Percentiles rank a stretch among this genome's conserved stretches.
These are phyloP conservation scores for Volucella bombylans DNA, from an alignment of 2,888 invertebrate species.

Conservation along the genomic window DNA sequence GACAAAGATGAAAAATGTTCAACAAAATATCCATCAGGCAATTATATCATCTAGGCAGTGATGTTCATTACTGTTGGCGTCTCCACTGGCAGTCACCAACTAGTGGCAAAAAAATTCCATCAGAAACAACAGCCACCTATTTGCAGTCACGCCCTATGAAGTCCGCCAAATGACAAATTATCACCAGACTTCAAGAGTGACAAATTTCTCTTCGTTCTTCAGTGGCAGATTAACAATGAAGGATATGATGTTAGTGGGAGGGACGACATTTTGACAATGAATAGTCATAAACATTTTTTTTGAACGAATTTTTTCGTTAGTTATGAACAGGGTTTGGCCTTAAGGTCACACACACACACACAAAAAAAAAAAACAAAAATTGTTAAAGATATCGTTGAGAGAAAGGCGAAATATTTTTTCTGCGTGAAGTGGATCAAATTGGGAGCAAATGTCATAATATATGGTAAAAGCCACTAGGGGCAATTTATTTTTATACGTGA, in stretches of 20 bases:
- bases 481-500: slow-evolving; percentile 13
- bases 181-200: slow-evolving; percentile 25
- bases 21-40: slow-evolving; percentile 6
- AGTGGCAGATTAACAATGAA: slow-evolving; percentile 29
- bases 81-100: background rate
- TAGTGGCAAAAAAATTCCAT: slow-evolving; percentile 9
- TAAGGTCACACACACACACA: slow-evolving; percentile 2
- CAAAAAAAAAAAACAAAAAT: slow-evolving; percentile 1
- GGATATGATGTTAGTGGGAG: slow-evolving; percentile 4
- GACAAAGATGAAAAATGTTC: background rate
- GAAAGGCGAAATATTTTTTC: background rate
- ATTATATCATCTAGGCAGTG: slow-evolving; percentile 1
- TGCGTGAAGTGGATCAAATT: slow-evolving; percentile 37
- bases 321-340: slow-evolving; percentile 28
- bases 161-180: slow-evolving; percentile 19
- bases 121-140: slow-evolving; percentile 27
- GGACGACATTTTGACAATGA: slow-evolving; percentile 17
- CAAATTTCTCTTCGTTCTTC: slow-evolving; percentile 20
- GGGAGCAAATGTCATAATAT: slow-evolving; percentile 1
- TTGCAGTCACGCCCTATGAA: slow-evolving; percentile 21
- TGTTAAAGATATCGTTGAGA: slow-evolving; percentile 20
- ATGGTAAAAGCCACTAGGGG: slow-evolving; percentile 14
- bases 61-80: slow-evolving; percentile 2
- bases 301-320: background rate
- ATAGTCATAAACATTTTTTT: slow-evolving; percentile 27